A percentile compares a stretch with the other conserved stretches of the same genome.
Evolutionary conservation across 2,113 vertebrate species (phyloP).

Genomic region (Planiliza haematocheilus): DNA sequence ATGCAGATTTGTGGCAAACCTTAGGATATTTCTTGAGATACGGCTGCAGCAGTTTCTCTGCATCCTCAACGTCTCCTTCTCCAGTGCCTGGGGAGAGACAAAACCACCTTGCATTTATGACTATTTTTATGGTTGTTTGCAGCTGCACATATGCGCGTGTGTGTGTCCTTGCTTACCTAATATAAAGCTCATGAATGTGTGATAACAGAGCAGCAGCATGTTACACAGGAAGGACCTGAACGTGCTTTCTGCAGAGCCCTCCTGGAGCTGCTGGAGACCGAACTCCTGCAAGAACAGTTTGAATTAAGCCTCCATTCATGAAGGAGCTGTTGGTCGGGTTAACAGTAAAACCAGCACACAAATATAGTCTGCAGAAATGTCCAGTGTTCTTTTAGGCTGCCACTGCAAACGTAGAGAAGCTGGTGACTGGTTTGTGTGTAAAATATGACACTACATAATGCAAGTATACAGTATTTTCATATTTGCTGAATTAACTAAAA

Average conservation of each 20-base stretch:
- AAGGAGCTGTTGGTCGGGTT: not conserved
- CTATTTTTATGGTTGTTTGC: not conserved
- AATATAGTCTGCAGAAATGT: not conserved
- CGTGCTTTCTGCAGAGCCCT: constrained; percentile 89
- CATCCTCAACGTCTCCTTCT: constrained; percentile 93
- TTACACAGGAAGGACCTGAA: constrained; percentile 96
- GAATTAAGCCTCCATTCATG: not conserved
- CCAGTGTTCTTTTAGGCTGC: constrained; percentile 11
- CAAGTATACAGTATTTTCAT: not conserved
- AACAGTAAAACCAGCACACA: constrained; percentile 22
- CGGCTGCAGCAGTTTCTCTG: constrained; percentile 91
- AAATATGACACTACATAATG: not conserved
- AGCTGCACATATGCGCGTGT: not conserved
- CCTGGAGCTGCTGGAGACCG: constrained; percentile 94
- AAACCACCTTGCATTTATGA: not conserved
- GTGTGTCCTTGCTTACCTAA: constrained; percentile 84
- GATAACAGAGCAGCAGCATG: constrained; percentile 97
- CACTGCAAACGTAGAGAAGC: too few species aligned
- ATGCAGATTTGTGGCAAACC: constrained; percentile 61
- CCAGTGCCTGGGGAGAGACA: constrained; percentile 89
- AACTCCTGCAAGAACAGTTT: constrained; percentile 85
- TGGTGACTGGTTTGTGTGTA: too few species aligned
- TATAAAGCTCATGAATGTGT: constrained; percentile 99
- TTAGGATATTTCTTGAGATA: constrained; percentile 94
- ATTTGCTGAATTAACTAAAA: not conserved